Evolutionary conservation across 2,888 invertebrate species (phyloP).

Genomic region (Mesoligia furuncula): DNA sequence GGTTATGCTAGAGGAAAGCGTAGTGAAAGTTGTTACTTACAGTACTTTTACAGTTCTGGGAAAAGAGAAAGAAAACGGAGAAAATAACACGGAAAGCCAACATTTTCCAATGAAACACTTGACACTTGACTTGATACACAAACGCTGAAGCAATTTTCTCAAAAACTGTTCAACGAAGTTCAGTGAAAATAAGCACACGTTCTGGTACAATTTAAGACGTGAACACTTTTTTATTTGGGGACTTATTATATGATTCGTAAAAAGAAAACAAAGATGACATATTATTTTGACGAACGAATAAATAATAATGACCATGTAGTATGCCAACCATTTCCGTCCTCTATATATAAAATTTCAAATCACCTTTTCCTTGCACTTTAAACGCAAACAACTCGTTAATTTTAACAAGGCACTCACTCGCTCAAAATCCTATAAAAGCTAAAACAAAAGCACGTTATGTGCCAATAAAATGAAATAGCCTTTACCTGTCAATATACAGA

Average conservation of each 20-base stretch:
- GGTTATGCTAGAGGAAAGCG: background rate
- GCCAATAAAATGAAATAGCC: conserved; percentile 38
- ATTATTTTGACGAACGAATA: conserved; percentile 19
- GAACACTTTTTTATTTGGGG: background rate
- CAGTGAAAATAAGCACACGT: background rate
- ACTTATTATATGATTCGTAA: conserved; percentile 1
- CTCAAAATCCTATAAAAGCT: conserved; percentile 19
- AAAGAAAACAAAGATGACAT: conserved; percentile 2
- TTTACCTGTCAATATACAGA: conserved; percentile 20
- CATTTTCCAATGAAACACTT: background rate
- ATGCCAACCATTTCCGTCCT: conserved; percentile 13
- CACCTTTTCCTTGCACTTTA: conserved; percentile 1
- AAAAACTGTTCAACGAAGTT: background rate
- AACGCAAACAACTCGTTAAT: conserved; percentile 44
- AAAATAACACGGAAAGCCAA: background rate
- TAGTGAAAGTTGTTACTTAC: too few relatives aligned
- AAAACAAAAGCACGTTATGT: conserved; percentile 31
- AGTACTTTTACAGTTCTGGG: background rate
- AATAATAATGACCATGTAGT: conserved; percentile 14
- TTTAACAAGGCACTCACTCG: conserved; percentile 37
- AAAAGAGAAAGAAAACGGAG: background rate
- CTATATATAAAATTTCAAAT: conserved; percentile 8
- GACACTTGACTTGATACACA: background rate
- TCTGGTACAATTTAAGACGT: background rate
- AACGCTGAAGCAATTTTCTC: background rate